Base-by-base conservation (phyloP, 1,140 invertebrate genomes). In the Triops cancriformis region DNA sequence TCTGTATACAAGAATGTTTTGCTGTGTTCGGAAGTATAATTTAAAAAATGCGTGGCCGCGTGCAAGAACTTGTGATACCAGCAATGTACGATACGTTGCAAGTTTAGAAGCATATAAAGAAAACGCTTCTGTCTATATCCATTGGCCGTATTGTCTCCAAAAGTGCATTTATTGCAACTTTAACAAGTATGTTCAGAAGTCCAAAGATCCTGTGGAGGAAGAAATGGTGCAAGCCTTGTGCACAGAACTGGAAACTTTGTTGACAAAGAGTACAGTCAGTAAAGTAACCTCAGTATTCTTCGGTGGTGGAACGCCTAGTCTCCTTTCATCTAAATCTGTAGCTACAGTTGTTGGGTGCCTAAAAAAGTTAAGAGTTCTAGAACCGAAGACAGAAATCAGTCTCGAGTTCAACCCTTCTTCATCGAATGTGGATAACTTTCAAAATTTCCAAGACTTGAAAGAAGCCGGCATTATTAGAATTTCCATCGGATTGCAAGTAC, bases 131-230 rank as follows among this genome's bases (percentile, higher is more conserved):
- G 43, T 80, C 43, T 79, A 77, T 73, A 81, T 83, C 73, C 81
- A 84, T 81, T 84, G 84, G 84, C 84, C 84, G 23, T 84, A 82
- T 78, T 84, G 84, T 80, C 78, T 79, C 11, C 83, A 81, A 75
- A 81, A 81, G 73, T 84, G 84, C 79, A 82, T 83, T 23, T 84
- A 84, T 77, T 84, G 84, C 78, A 84, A 84, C 75, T 84, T 84
- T 75, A 84, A 84, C 79, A 84, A 84, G 81, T 84, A 84, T 78
- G 80, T 84, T 23, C 80, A 75, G 80, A 77, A 80, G 11, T 75
- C 79, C 73, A 80, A 83, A 18, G 14, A 42, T 27, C 14, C 26
- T 23, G 18, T 43, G 37, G 77, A 84, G 42, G 73, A 78, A 73
- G 77, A 82, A 75, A 83, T 84, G 82, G 80, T 78, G 72, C 76